Evolutionary conservation across 2,888 invertebrate species (phyloP).

Genomic region (Aleiodes testaceus): DNA sequence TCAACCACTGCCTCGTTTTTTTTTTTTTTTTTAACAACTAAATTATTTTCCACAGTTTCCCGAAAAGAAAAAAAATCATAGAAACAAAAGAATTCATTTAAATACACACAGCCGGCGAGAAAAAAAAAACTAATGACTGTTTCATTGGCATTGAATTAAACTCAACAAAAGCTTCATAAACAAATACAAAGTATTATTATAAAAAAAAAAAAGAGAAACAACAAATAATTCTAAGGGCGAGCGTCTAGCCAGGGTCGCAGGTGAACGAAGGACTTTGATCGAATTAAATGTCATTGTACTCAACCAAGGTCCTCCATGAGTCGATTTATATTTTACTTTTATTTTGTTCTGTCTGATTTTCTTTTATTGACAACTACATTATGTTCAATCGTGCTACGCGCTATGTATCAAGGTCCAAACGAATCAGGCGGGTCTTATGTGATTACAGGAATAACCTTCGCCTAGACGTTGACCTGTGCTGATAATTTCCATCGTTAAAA

Average conservation of each 20-base stretch:
- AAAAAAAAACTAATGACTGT: conserved; percentile 15
- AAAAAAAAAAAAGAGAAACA: background rate
- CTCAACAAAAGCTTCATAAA: background rate
- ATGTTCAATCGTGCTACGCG: conserved; percentile 3
- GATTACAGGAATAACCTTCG: background rate
- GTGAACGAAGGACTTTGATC: conserved; percentile 8
- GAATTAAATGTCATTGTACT: conserved; percentile 28
- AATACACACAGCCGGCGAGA: conserved; percentile 9
- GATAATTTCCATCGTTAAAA: background rate
- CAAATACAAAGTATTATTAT: conserved; percentile 4
- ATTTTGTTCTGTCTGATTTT: conserved; percentile 16
- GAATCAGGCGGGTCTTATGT: background rate
- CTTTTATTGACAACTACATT: background rate
- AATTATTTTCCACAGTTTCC: background rate
- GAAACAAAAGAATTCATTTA: background rate
- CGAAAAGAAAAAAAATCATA: background rate
- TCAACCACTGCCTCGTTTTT: background rate
- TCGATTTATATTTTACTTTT: conserved; percentile 10
- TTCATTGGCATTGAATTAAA: conserved; percentile 21
- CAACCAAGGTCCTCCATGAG: conserved; percentile 27
- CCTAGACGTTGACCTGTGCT: conserved; percentile 13
- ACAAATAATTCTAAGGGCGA: conserved; percentile 4
- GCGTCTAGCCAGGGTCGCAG: conserved; percentile 7
- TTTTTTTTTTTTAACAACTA: background rate
- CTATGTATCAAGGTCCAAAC: conserved; percentile 15